Conservation (phyloP, 2,888 invertebrate genomes). For the Drosophila tanythrix region DNA sequence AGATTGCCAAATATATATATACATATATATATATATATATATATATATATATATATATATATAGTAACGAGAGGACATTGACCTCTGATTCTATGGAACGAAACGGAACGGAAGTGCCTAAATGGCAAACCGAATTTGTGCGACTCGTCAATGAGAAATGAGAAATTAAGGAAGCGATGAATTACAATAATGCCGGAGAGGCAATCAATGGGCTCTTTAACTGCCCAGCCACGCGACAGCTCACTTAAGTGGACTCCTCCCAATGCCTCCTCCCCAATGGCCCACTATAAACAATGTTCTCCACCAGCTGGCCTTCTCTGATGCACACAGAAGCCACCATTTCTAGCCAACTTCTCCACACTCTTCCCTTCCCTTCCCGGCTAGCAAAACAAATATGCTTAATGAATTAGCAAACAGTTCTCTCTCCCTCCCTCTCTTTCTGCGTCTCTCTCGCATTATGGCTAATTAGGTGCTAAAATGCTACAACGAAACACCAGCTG, state of each 20-base stretch:
- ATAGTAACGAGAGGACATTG: background rate
- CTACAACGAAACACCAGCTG: background rate
- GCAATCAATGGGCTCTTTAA: conserved; percentile 42
- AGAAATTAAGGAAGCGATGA: conserved; percentile 9
- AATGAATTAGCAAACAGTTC: conserved; percentile 55
- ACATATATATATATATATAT: too few relatives aligned
- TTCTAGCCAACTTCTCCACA: background rate
- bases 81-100: conserved; percentile 6
- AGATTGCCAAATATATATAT: background rate
- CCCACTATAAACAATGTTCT: background rate
- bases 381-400: conserved; percentile 45
- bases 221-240: conserved; percentile 16
- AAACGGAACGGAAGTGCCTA: conserved; percentile 44
- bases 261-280: background rate
- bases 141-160: conserved; percentile 19
- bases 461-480: conserved; percentile 67
- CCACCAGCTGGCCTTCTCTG: conserved; percentile 17
- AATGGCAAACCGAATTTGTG: conserved; percentile 21
- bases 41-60: background rate
- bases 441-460: background rate
- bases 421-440: background rate
- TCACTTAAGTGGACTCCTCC: conserved; percentile 22
- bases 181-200: conserved; percentile 28
- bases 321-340: conserved; percentile 22
- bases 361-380: background rate